These are phyloP conservation scores for Orchesellides sinensis DNA, from an alignment of 2,888 invertebrate genomes.

Conservation along the genomic window DNA sequence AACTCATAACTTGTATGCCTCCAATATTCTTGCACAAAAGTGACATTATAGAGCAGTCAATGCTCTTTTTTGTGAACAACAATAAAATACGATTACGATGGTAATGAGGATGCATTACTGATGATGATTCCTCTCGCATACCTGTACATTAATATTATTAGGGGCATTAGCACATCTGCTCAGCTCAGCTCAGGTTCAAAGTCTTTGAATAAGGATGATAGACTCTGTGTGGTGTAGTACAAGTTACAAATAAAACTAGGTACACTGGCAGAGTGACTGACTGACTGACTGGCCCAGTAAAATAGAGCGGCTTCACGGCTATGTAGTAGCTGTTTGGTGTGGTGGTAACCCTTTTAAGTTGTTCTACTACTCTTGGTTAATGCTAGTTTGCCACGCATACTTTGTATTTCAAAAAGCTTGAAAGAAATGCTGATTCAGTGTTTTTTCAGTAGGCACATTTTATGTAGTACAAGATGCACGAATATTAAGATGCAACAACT, in stretches of 20 bases:
- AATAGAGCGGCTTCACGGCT: conserved; percentile 3
- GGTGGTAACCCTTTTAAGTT: too few species aligned
- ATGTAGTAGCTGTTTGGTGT: not conserved
- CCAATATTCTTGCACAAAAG: conserved; percentile 42
- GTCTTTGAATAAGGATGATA: conserved; percentile 58
- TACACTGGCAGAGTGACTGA: conserved; percentile 28
- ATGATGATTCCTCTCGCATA: conserved; percentile 26
- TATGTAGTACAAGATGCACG: too few species aligned
- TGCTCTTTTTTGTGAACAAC: conserved; percentile 58
- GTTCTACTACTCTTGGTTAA: too few species aligned
- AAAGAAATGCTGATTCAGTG: too few species aligned
- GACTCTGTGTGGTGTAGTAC: not conserved
- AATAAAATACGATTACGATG: conserved; percentile 47
- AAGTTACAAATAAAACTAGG: conserved; percentile 12
- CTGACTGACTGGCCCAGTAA: conserved; percentile 46
- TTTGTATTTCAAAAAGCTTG: too few species aligned
- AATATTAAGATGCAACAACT: too few species aligned
- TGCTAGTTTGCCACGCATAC: too few species aligned
- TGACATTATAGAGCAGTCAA: conserved; percentile 66
- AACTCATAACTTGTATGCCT: conserved; percentile 31
- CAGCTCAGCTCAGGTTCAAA: conserved; percentile 64
- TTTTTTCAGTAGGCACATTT: too few species aligned
- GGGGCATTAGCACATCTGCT: conserved; percentile 63
- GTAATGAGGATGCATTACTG: conserved; percentile 43
- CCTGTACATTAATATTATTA: conserved; percentile 43